A percentile compares a stretch with the other conserved stretches of the same genome.
Conservation (phyloP, 2,797 vertebrate species). For the Morus bassanus region DNA sequence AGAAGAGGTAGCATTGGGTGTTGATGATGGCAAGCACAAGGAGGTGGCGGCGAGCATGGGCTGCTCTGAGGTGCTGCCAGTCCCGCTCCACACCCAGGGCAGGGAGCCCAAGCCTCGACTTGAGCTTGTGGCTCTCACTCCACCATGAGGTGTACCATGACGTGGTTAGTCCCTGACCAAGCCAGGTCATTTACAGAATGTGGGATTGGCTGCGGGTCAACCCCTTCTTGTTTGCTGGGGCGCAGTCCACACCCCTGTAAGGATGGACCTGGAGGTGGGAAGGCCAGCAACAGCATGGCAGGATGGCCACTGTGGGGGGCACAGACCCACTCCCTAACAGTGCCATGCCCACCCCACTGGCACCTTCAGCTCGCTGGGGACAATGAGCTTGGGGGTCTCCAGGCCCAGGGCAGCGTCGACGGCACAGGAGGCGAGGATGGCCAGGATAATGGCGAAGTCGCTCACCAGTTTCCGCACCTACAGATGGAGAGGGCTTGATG, state of each 20-base stretch:
- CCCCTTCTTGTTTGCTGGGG: not conserved
- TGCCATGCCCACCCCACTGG: not conserved
- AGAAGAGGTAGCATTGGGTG: not conserved
- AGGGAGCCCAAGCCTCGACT: not conserved
- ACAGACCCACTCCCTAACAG: not conserved
- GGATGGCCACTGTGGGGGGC: not conserved
- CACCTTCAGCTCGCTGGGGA: conserved; percentile 80
- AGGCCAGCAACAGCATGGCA: not conserved
- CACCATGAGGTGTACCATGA: not conserved
- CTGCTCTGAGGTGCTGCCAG: not conserved
- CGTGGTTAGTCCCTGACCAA: not conserved
- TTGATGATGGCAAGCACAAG: not conserved
- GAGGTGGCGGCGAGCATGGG: not conserved
- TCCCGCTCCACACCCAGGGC: not conserved
- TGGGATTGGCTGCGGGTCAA: not conserved
- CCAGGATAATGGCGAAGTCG: conserved; percentile 78
- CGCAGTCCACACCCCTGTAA: rapidly evolving
- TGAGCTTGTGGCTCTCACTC: not conserved
- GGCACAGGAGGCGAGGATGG: conserved; percentile 74
- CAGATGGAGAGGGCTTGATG: not conserved
- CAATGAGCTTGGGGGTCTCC: conserved; percentile 78
- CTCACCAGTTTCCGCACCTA: conserved; percentile 75
- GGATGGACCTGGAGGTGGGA: not conserved
- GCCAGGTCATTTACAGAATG: not conserved
- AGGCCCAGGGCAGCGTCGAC: conserved; percentile 73